phyloP scores from a whole-genome alignment of 2,888 invertebrate genomes.

The Thymelicus sylvestris region DNA sequence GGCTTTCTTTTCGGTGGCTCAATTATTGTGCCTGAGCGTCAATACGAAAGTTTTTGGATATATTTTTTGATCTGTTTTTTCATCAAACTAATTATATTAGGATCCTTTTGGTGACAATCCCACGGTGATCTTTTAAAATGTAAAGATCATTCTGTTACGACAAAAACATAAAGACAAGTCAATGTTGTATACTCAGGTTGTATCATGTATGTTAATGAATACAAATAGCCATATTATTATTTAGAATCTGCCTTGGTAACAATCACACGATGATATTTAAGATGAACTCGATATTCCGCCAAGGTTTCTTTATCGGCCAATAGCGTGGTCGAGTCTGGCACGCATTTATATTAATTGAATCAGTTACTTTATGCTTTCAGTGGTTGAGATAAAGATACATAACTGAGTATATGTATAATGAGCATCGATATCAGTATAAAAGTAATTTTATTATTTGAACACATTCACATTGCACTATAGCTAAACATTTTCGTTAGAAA shows the following conservation, averaged over 20 bases:
- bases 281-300: conserved; percentile 41
- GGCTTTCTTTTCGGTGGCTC: conserved; percentile 1
- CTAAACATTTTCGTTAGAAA: not conserved
- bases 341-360: conserved; percentile 38
- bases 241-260: conserved; percentile 30
- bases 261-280: conserved; percentile 30
- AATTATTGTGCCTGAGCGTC: not conserved
- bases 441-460: not conserved
- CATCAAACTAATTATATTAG: too few relatives aligned
- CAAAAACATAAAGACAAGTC: not conserved
- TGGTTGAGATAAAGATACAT: conserved; percentile 43
- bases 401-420: not conserved
- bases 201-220: not conserved
- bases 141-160: not conserved
- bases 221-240: conserved; percentile 10
- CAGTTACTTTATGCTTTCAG: conserved; percentile 37
- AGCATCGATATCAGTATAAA: not conserved
- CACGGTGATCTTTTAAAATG: too few relatives aligned
- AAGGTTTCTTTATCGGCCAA: conserved; percentile 44
- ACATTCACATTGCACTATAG: not conserved
- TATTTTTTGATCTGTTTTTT: too few relatives aligned
- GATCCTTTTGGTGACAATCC: too few relatives aligned
- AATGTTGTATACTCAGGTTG: not conserved
- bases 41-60: too few relatives aligned
- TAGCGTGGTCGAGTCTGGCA: conserved; percentile 32